Percentiles rank a stretch among this genome's conserved stretches.
phyloP scores from a whole-genome alignment of 2,797 vertebrate species.

The Selene dorsalis region DNA sequence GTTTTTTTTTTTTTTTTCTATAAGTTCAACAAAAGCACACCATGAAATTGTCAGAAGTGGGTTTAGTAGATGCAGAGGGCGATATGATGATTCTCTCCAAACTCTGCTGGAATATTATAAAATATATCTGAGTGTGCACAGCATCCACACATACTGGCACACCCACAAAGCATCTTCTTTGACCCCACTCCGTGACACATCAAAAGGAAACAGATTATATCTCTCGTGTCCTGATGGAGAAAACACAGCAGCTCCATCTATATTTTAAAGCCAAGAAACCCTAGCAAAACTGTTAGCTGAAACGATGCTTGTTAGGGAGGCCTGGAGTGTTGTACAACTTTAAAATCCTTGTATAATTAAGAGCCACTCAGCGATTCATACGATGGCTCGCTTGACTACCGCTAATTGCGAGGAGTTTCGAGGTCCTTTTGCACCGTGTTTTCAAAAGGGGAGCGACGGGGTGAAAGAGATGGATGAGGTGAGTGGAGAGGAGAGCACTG shows the following conservation, averaged over 20 bases:
- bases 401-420: slow-evolving; percentile 47
- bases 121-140: slow-evolving; percentile 10
- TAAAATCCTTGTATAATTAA: slow-evolving; percentile 70
- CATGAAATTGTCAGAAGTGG: slow-evolving; percentile 24
- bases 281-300: slow-evolving; percentile 53
- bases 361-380: slow-evolving; percentile 51
- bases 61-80: slow-evolving; percentile 13
- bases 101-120: slow-evolving; percentile 27
- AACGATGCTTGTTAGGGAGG: slow-evolving; percentile 49
- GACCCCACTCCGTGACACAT: slow-evolving; percentile 39
- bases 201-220: slow-evolving; percentile 40
- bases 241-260: slow-evolving; percentile 56
- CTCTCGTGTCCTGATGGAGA: slow-evolving; percentile 5
- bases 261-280: slow-evolving; percentile 62
- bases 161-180: slow-evolving; percentile 39
- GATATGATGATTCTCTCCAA: slow-evolving; percentile 29
- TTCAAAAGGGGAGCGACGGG: slow-evolving; percentile 16
- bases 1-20: slow-evolving; percentile 26
- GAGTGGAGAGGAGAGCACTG: slow-evolving; percentile 29
- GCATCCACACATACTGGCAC: slow-evolving; percentile 21
- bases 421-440: slow-evolving; percentile 25
- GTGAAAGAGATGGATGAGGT: slow-evolving; percentile 25
- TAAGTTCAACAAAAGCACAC: slow-evolving; percentile 51
- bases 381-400: slow-evolving; percentile 31
- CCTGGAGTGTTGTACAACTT: slow-evolving; percentile 50